These are phyloP conservation scores for Ciconia boyciana DNA, from an alignment of 2,113 vertebrate species.

Conservation along the genomic window DNA sequence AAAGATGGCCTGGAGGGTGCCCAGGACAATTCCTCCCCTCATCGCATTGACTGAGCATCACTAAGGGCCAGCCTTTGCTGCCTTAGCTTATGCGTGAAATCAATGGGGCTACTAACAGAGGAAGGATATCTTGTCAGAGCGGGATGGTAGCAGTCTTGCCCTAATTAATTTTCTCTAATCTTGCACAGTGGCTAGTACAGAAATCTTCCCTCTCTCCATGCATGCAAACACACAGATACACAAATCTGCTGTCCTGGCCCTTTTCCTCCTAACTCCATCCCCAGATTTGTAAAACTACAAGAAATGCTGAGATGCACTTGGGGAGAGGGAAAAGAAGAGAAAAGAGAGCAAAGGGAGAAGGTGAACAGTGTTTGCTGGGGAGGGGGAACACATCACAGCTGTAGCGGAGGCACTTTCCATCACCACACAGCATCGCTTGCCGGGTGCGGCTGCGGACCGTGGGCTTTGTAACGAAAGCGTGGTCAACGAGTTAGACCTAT, in stretches of 20 bases:
- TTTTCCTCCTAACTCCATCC: neutral
- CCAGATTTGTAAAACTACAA: neutral
- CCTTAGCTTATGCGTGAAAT: neutral
- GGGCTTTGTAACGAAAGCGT: neutral
- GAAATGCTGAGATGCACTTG: neutral
- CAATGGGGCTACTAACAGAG: neutral
- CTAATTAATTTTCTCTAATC: neutral
- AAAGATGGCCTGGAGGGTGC: neutral
- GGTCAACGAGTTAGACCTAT: slow-evolving; percentile 33
- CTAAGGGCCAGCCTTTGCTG: neutral
- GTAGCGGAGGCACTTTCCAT: neutral
- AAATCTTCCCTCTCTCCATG: neutral
- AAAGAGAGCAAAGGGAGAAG: neutral
- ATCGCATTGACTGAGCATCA: neutral
- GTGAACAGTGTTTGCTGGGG: neutral
- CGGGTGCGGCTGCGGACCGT: neutral
- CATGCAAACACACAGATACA: neutral
- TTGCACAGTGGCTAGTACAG: neutral
- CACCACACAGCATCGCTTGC: neutral
- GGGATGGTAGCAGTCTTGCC: neutral
- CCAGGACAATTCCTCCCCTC: neutral
- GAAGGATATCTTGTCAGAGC: neutral
- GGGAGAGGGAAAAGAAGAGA: neutral
- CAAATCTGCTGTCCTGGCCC: neutral
- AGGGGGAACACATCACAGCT: neutral